Evolutionary conservation across 1,140 invertebrate species (phyloP), one percentile per base, ranked within the genome.

Genomic region (Drosophila baimaii): DNA sequence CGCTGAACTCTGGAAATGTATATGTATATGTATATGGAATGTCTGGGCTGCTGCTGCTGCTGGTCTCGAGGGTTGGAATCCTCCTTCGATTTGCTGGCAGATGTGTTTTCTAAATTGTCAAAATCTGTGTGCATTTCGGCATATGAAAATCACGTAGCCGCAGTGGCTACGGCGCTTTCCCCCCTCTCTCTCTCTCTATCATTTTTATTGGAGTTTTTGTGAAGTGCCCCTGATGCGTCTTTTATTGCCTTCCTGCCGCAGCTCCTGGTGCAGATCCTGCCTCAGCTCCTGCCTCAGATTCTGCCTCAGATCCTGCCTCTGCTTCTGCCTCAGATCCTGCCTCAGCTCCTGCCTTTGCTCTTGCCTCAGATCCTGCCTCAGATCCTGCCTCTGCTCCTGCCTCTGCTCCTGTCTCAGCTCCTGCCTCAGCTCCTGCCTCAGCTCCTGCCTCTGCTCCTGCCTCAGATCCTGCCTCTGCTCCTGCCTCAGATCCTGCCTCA

Each of bases 41-140:
- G 63, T 68, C 54, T 77, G 77, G 44, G 65, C 35, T 21, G 54
- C 54, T 49, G n/a, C n/a, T n/a, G n/a, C n/a, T n/a, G n/a, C 43
- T 23, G 13, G 13, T 47, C 44, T 33, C 63, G 75, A 70, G 83
- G 83, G 84, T 88, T 77, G 83, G 83, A 79, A 79, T 39, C 35
- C 43, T 52, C 63, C 44, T 25, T 88, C 84, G 85, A 75, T 88
- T 89, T 88, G 35, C 80, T 80, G 64, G 77, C 84, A 88, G 84
- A 88, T 88, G 84, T 89, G 84, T 75, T 89, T 23, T 70, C 63
- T 81, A 88, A 88, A 88, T 88, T 88, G 84, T 88, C 59, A 76
- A 88, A 88, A 88, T 88, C 84, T 88, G 84, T 88, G 84, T 88
- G 84, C 84, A 88, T 88, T 88, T 89, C 55, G 58, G 61, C 62